Percentiles rank a stretch among this genome's conserved stretches.
Evolutionary conservation across 2,113 vertebrate species (phyloP).

Genomic region (Hemiscyllium ocellatum): DNA sequence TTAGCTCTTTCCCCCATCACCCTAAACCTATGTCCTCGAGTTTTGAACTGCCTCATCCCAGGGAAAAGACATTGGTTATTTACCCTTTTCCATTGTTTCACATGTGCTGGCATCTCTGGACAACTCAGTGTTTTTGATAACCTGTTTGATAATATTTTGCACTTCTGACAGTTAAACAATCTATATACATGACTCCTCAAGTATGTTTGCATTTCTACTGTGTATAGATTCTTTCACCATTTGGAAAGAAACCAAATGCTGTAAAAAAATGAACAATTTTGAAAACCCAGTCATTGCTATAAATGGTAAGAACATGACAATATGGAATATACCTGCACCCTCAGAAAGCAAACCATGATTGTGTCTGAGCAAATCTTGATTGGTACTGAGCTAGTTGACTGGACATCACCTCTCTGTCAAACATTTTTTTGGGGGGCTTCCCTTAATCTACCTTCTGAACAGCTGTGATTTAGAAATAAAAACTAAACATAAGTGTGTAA

Average conservation of each 20-base stretch:
- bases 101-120: too few species aligned
- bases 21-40: too few species aligned
- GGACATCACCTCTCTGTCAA: neutral
- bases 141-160: too few species aligned
- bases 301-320: neutral
- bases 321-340: neutral
- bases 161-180: too few species aligned
- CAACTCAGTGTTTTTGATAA: too few species aligned
- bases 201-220: too few species aligned
- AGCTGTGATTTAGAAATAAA: neutral
- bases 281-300: neutral
- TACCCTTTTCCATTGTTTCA: too few species aligned
- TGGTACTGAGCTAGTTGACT: neutral
- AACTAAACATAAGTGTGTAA: neutral
- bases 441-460: neutral
- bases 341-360: neutral
- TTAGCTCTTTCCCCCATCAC: too few species aligned
- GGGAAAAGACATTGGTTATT: too few species aligned
- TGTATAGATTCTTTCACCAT: neutral
- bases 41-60: too few species aligned
- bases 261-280: neutral
- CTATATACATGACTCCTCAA: too few species aligned
- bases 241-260: neutral
- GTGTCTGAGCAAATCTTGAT: neutral
- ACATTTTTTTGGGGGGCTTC: neutral